Evolutionary conservation across 1,140 invertebrate genomes (phyloP), one percentile per base, ranked within the genome.

Genomic region (Penaeus chinensis): DNA sequence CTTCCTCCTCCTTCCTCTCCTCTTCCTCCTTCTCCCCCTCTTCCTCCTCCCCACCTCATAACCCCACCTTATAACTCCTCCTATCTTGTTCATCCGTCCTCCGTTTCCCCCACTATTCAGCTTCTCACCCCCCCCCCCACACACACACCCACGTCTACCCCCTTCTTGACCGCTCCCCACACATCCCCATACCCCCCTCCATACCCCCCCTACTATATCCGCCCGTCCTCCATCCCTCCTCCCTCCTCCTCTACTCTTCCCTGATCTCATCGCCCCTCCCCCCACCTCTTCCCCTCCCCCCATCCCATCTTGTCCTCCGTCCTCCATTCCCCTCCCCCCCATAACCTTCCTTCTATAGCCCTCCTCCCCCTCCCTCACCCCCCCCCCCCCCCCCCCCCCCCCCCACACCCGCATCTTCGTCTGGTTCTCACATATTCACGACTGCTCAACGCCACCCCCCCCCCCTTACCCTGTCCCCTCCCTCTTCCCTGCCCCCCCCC

Each of bases 111-210:
- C 47, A 81, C 47, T 62, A 81, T 62, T 62, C 47, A 32, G 47
- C 60, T 62, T 22, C 79, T 24, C 2, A 19, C 18, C 32, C 4
- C 78, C 18, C 27, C 11, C 42, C 3, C 42, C 3, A 0, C 74
- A 0, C 74, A 77, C n/a, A 77, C n/a, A 24, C 74, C n/a, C 74
- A 77, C 74, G 19, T 42, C 37, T 42, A 42, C 37, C 37, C 37
- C 37, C 7, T 7, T 8, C 7, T 42, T 42, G 37, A 42, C 37
- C 37, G 37, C 7, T 3, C 37, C 37, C 37, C n/a, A 27, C 74
- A 77, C 74, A 81, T 27, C n/a, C 19, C n/a, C 74, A n/a, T 20
- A 77, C 74, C n/a, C 74, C 60, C 61, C 60, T 20, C 60, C 60
- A 20, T 24, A 81, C 37, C 37, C 7, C 37, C 37, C 37, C 37